Conservation (phyloP, 1,140 invertebrate species). For the Drosophila kurseongensis region DNA sequence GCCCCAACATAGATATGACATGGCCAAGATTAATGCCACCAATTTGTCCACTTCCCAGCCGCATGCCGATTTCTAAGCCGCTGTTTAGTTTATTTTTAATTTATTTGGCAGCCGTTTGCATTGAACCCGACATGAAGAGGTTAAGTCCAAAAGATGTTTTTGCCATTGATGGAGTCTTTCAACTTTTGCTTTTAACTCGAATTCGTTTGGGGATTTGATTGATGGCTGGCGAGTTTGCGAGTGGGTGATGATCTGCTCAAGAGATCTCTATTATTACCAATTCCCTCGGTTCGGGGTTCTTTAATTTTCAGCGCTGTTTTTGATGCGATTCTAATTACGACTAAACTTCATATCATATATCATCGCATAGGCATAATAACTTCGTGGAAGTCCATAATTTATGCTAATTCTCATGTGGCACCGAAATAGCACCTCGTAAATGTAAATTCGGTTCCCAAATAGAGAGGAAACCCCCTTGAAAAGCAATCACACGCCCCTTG, state of each 20-base stretch:
- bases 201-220: slow-evolving; percentile 33
- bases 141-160: slow-evolving; percentile 66
- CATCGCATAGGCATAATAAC: slow-evolving; percentile 19
- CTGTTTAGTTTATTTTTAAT: slow-evolving; percentile 22
- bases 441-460: slow-evolving; percentile 30
- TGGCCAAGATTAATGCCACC: slow-evolving; percentile 62
- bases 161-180: slow-evolving; percentile 45
- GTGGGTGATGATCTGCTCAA: slow-evolving; percentile 48
- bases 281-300: slow-evolving; percentile 12
- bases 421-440: slow-evolving; percentile 38
- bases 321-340: slow-evolving; percentile 42
- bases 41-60: slow-evolving; percentile 70
- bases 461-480: slow-evolving; percentile 10
- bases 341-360: slow-evolving; percentile 52
- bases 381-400: slow-evolving; percentile 45
- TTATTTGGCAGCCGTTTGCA: slow-evolving; percentile 68
- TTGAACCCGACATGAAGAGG: slow-evolving; percentile 72
- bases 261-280: slow-evolving; percentile 68
- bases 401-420: slow-evolving; percentile 37
- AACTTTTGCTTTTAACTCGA: slow-evolving; percentile 71
- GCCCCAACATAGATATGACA: slow-evolving; percentile 14
- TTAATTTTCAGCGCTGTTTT: slow-evolving; percentile 5
- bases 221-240: slow-evolving; percentile 38
- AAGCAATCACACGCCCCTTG: slow-evolving; percentile 8
- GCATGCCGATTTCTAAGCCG: slow-evolving; percentile 42